Evolutionary conservation across 1,140 invertebrate genomes (phyloP).

Genomic region (Apis dorsata): DNA sequence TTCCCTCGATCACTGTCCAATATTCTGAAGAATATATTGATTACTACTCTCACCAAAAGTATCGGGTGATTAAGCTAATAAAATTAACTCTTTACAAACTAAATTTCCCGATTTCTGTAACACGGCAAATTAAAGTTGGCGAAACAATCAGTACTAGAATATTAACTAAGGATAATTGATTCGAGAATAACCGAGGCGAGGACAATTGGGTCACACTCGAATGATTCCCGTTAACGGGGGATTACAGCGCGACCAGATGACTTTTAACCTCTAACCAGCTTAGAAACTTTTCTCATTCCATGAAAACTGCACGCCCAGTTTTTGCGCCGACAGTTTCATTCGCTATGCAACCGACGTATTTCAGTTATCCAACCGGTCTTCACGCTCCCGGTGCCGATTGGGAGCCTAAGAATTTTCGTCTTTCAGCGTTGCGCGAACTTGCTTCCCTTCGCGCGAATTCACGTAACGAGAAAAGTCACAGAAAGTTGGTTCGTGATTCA

Average conservation of each 20-base stretch:
- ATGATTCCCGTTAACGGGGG: slow-evolving; percentile 56
- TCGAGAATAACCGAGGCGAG: slow-evolving; percentile 5
- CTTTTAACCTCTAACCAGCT: slow-evolving; percentile 59
- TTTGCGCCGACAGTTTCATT: slow-evolving; percentile 50
- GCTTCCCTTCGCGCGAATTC: slow-evolving; percentile 25
- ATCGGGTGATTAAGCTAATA: too few relatives aligned
- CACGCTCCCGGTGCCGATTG: slow-evolving; percentile 24
- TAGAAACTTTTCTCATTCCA: slow-evolving; percentile 63
- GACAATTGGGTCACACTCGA: slow-evolving; percentile 47
- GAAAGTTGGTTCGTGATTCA: slow-evolving; percentile 44
- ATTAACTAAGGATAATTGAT: slow-evolving; percentile 48
- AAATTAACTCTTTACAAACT: too few relatives aligned
- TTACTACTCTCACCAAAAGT: too few relatives aligned
- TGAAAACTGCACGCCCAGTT: slow-evolving; percentile 22
- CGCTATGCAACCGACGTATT: slow-evolving; percentile 60
- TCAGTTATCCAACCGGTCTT: slow-evolving; percentile 53
- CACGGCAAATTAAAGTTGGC: not conserved
- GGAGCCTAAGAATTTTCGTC: slow-evolving; percentile 46
- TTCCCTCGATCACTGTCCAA: too few relatives aligned
- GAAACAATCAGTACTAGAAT: not conserved
- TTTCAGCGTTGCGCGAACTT: slow-evolving; percentile 43
- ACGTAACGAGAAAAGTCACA: slow-evolving; percentile 29
- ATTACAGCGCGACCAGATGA: slow-evolving; percentile 57
- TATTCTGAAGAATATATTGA: too few relatives aligned
- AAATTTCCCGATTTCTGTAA: too few relatives aligned